These are phyloP conservation scores for Marisa cornuarietis DNA, from an alignment of 1,140 invertebrate genomes.

Conservation along the genomic window DNA sequence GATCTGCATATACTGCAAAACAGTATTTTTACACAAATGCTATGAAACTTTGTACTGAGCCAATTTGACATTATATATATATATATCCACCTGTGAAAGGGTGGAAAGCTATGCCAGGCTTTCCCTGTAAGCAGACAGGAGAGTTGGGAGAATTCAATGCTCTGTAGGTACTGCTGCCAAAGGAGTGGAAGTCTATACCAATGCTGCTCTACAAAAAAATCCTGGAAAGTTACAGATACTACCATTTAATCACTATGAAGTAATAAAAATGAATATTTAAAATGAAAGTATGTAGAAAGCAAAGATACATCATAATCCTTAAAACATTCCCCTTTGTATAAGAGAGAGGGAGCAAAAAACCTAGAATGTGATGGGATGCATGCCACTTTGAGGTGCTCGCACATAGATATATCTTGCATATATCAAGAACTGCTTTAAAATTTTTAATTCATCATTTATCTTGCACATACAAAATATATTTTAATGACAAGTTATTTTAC, in stretches of 20 bases:
- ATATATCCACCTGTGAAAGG: not conserved
- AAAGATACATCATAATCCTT: not conserved
- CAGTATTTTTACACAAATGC: not conserved
- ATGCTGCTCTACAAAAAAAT: conserved; percentile 58
- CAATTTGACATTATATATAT: not conserved
- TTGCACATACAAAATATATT: too few species aligned
- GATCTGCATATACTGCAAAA: too few species aligned
- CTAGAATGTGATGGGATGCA: not conserved
- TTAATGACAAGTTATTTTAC: too few species aligned
- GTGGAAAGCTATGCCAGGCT: not conserved
- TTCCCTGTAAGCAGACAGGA: conserved; percentile 15
- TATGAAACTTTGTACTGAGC: not conserved
- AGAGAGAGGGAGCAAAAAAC: not conserved
- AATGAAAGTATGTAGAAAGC: not conserved
- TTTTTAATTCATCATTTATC: too few species aligned
- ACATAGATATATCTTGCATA: too few species aligned
- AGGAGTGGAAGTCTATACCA: conserved; percentile 51
- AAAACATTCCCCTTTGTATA: not conserved
- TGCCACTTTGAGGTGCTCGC: too few species aligned
- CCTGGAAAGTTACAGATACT: conserved; percentile 40
- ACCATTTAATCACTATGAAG: not conserved
- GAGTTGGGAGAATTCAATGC: conserved; percentile 15
- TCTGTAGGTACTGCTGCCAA: conserved; percentile 40
- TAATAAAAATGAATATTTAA: not conserved
- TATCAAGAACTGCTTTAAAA: too few species aligned